Evolutionary conservation across 1,140 invertebrate species (phyloP).

Genomic region (Pentalonia nigronervosa): DNA sequence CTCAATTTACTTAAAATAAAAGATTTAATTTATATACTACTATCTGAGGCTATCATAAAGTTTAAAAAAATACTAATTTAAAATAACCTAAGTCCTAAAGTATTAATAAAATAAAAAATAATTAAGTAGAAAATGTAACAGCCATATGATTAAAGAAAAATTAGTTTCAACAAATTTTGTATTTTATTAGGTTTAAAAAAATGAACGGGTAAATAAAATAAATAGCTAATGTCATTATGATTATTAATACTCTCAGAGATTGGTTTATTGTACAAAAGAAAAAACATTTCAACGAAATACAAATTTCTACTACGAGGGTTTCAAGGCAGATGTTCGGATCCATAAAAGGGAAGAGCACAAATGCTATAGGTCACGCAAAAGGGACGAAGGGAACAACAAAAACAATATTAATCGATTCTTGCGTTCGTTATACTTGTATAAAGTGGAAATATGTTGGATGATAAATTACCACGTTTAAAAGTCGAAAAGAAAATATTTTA

Average conservation of each 20-base stretch:
- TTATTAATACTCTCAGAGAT: neutral
- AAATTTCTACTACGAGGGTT: slow-evolving; percentile 12
- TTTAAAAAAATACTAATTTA: too few species aligned
- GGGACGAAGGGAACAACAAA: slow-evolving; percentile 27
- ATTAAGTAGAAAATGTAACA: neutral
- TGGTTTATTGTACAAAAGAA: neutral
- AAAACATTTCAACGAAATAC: neutral
- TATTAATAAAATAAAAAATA: neutral
- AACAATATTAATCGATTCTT: slow-evolving; percentile 35
- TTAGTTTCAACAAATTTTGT: neutral
- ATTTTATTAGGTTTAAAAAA: neutral
- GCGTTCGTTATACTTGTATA: neutral
- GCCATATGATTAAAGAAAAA: neutral
- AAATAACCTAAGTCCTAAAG: neutral
- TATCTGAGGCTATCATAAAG: neutral
- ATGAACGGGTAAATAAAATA: neutral
- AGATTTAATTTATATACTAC: neutral
- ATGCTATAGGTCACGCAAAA: neutral
- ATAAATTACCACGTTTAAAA: neutral
- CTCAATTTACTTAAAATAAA: neutral
- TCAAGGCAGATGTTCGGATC: slow-evolving; percentile 27
- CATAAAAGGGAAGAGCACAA: slow-evolving; percentile 43
- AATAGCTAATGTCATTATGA: neutral
- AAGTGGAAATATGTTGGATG: neutral
- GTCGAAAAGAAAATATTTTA: neutral